Evolutionary conservation across 2,113 vertebrate genomes (phyloP), one percentile per base, ranked within the genome.

Genomic region (Patagioenas fasciata): DNA sequence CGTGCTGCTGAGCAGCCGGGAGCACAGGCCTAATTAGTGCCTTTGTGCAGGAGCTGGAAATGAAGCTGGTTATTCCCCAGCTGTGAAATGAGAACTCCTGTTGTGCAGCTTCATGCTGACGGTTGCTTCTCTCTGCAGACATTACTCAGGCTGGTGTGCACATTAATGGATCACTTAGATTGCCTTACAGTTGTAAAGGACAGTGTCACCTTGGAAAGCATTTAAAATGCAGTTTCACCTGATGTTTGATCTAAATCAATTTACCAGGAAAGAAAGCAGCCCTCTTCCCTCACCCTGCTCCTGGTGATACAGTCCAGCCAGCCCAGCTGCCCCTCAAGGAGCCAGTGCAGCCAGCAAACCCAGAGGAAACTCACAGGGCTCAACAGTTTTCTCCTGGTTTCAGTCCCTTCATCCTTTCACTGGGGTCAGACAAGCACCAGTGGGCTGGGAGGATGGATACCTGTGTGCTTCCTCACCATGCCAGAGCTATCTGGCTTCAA

Each of bases 1-100:
- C 1, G 3, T 1, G 1, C 50, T 29, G 57, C 72, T 13, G 8
- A 40, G 62, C 74, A 31, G 48, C 67, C 0, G 1, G 44, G 18
- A 47, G 21, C 48, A 2, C 10, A 40, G 4, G n/a, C 15, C 65
- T 32, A 9, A 21, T 20, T 28, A 29, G 40, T 29, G 72, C 56
- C 11, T 32, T 73, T 50, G 11, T 50, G 18, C 25, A 19, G 70
- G 34, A 38, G 24, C 74, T 82, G 65, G 38, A 54, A 60, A 51
- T 28, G 2, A 44, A 71, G 28, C 13, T 57, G 51, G 26, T 80
- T 77, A 11, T 69, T 53, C 5, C 62, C 24, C 50, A 64, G 11
- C 42, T 36, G 53, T 71, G 44, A 17, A 79, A 42, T 3, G 9
- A 66, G 44, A 60, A 60, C 56, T 73, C 20, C 66, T n/a, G n/a